These are phyloP conservation scores for Tetraodon nigroviridis DNA, from an alignment of 2,113 vertebrate genomes.

Conservation along the genomic window DNA sequence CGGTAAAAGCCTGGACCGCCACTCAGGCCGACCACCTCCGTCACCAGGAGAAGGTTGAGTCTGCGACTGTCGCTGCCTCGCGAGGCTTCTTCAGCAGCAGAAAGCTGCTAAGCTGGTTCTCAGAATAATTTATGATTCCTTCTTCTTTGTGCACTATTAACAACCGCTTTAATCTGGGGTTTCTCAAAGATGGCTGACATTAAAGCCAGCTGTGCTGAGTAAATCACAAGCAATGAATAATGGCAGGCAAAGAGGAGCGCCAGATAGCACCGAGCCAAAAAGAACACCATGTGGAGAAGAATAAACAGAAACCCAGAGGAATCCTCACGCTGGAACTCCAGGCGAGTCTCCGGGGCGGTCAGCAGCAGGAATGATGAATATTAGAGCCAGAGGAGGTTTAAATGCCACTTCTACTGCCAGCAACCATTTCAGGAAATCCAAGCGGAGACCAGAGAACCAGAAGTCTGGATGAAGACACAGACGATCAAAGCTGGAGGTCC, in stretches of 20 bases:
- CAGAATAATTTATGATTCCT: no score
- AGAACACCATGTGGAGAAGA: neutral
- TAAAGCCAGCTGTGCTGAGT: slow-evolving; percentile 4
- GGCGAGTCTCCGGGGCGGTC: neutral
- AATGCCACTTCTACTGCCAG: slow-evolving; percentile 9
- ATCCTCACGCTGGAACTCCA: slow-evolving; percentile 1
- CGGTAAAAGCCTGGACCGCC: no score
- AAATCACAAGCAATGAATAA: slow-evolving; percentile 18
- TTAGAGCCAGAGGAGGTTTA: slow-evolving; percentile 1
- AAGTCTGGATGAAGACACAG: slow-evolving; percentile 3
- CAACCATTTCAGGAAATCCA: neutral
- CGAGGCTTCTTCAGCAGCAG: no score
- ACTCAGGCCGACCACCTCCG: no score
- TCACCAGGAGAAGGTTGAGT: no score
- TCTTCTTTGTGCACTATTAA: neutral
- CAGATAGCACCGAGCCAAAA: neutral
- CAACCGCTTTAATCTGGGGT: neutral
- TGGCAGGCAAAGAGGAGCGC: neutral
- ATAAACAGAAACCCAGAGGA: slow-evolving; percentile 8
- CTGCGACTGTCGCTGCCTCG: no score
- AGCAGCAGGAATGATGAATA: neutral
- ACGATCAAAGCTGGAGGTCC: slow-evolving; percentile 1
- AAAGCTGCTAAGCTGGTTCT: no score
- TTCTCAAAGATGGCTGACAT: slow-evolving; percentile 5
- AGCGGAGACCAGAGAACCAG: neutral